Base-by-base conservation (phyloP, 2,888 invertebrate genomes). In the Phorcus lineatus region DNA sequence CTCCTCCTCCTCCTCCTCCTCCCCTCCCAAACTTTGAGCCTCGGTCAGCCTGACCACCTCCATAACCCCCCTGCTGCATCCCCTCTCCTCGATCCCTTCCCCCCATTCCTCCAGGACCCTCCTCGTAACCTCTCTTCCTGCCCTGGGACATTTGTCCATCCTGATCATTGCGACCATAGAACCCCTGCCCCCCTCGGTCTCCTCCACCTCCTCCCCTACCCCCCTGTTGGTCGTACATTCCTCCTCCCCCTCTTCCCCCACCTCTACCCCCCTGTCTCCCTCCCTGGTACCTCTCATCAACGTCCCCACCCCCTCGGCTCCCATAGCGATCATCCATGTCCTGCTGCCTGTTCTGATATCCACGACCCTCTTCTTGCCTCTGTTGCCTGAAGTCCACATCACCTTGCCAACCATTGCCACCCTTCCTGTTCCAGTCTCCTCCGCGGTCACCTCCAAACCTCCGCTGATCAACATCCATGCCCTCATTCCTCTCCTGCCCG, bases 331-430 rank as follows among this genome's bases (percentile, higher is more conserved):
- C 76, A 22, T 76, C 76, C 28, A 28, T 75, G 81, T 13, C 78
- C 80, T 74, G 57, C n/a, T 57, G 57, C 57, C 11, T 55, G 36
- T 24, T 75, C 13, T 24, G 79, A 55, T 47, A 31, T 22, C 74
- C 74, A 66, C 36, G 28, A 36, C 57, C 36, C 78, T 57, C 78
- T 31, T 62, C 77, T 81, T 31, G 9, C 53, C 82, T 77, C 82
- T 74, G 78, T 82, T 76, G 79, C 67, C 22, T 54, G 80, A 75
- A 83, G 78, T 54, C 82, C 78, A 54, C 81, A 74, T 47, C 79
- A 79, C 36, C 84, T 81, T 57, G 70, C 77, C 70, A 70, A 17
- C 82, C 81, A 0, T 81, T 82, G 4, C 84, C 83, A 17, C 83
- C 83, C 75, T 80, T 78, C 80, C 80, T 80, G 22, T 28, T 55